Base-by-base conservation (phyloP, 2,888 invertebrate genomes). In the Drosophila suboccidentalis region DNA sequence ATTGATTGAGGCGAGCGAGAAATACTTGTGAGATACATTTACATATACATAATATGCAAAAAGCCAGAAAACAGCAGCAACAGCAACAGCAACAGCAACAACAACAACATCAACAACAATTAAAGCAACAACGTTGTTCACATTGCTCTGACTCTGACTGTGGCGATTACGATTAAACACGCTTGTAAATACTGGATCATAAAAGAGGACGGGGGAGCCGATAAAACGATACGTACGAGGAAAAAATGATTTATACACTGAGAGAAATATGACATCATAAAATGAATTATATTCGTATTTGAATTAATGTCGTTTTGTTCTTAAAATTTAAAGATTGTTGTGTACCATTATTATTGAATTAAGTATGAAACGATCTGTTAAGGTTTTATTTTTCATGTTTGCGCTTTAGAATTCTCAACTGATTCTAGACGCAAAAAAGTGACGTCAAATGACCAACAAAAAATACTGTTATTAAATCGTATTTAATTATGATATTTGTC, bases 131-230 rank as follows among this genome's bases (percentile, higher is more conserved):
- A 67, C 55, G 57, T 53, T 49, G 66, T 44, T 51, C 60, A 62
- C 55, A 75, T 73, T 73, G 65, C 66, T 57, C 58, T 6, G 68
- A 39, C 65, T 70, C 54, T 54, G 69, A 60, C 59, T 64, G 71
- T 73, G 78, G 73, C 78, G 80, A 86, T 83, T 80, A 83, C 89
- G 81, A 88, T 86, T 87, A 86, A 86, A 79, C 89, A 88, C 77
- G 89, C 87, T 83, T 86, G 81, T 88, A 86, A 86, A 88, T 86
- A 84, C 84, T 88, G 86, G 73, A 85, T 77, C 80, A 69, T 68
- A 71, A 78, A 65, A 39, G 64, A 9, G 17, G 15, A n/a, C 36
- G 51, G 13, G 53, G 26, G 15, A 29, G 39, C 32, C 49, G 49
- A 50, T 49, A 71, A 51, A 62, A 54, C 15, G 43, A 54, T 41